Conservation (phyloP, 37 sponge, comb jelly and placozoan genomes). For the Diacarnus erythraeanus region DNA sequence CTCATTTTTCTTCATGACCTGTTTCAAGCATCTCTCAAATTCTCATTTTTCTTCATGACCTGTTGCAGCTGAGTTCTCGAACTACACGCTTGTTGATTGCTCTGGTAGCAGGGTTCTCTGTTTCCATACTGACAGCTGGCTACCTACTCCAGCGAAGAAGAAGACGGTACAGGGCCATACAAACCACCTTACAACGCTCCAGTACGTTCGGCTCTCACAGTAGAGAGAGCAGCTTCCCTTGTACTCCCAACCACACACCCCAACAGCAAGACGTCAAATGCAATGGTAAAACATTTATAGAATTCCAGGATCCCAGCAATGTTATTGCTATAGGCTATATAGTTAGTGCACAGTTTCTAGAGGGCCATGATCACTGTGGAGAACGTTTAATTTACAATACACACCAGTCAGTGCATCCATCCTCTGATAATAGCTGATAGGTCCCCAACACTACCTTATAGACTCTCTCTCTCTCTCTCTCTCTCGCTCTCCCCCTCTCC, state of each 20-base stretch:
- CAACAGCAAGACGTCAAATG: background rate
- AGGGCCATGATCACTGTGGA: no score
- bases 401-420: background rate
- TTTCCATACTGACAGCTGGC: constrained; percentile 42
- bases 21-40: no score
- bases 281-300: no score
- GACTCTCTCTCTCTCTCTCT: background rate
- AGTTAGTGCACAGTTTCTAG: no score
- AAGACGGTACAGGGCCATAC: constrained; percentile 46
- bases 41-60: background rate
- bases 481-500: background rate
- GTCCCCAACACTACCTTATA: background rate
- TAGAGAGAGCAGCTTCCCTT: background rate
- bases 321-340: no score
- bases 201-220: constrained; percentile 4
- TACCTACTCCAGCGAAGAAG: constrained; percentile 28
- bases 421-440: background rate
- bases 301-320: no score
- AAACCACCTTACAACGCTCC: constrained; percentile 14
- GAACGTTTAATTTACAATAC: no score
- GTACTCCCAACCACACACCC: background rate
- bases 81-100: constrained; percentile 14
- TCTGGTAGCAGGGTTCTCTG: constrained; percentile 45
- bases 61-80: constrained; percentile 8
- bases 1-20: no score